Evolutionary conservation across 2,888 invertebrate genomes (phyloP), one percentile per base, ranked within the genome.

Genomic region (Eupithecia tripunctaria): DNA sequence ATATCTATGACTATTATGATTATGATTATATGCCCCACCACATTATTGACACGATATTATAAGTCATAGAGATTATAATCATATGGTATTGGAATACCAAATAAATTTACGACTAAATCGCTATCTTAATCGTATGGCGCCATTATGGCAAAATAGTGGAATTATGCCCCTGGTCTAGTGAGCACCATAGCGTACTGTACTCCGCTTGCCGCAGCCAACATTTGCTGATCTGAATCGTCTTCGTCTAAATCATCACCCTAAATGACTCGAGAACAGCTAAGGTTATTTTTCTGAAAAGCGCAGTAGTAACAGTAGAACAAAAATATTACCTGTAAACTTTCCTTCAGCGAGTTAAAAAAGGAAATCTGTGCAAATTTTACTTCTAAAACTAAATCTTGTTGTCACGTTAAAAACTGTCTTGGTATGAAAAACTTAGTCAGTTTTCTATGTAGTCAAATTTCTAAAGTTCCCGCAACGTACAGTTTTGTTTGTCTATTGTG

Each of bases 401-500:
- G 47, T n/a, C 21, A 47, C 47, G 10, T 8, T 43, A 47, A n/a
- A 10, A 21, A 51, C 12, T 51, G 21, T 51, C n/a, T 51, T 51
- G 47, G 1, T 51, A 51, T 21, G 21, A 21, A 43, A n/a, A 43
- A 21, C n/a, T n/a, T 47, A 3, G 60, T 25, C 56, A 60, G 15
- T 60, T 60, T 29, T 60, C 32, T 27, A n/a, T 1, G 29, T 21
- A 41, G 8, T 5, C n/a, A 4, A 21, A 60, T 65, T 65, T 29
- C 18, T 3, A 63, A 38, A 62, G 25, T 71, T 7, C 38, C 71
- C n/a, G 66, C 66, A 56, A 56, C 74, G 66, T 70, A 25, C 68
- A 63, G 36, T 66, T 71, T 71, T 66, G 32, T 63, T 51, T 56
- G 62, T 67, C 38, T 18, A 69, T 71, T 63, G 43, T 69, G 63